Percentiles rank a stretch among this genome's conserved stretches.
Evolutionary conservation across 2,113 vertebrate species (phyloP).

Genomic region (Stegastes partitus): DNA sequence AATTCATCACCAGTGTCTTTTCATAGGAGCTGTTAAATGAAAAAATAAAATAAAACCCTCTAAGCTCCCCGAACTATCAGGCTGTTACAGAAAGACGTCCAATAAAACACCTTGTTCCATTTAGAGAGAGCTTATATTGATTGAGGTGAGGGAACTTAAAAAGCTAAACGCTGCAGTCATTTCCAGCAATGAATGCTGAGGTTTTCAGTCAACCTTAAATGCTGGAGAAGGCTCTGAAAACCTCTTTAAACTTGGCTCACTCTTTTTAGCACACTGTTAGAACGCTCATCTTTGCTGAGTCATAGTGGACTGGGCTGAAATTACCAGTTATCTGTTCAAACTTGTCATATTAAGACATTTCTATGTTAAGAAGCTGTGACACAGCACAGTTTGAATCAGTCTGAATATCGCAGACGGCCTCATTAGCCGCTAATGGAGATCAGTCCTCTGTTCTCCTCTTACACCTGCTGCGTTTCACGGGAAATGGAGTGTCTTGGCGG

Average conservation of each 20-base stretch:
- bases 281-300: slow-evolving; percentile 4
- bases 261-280: neutral
- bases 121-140: neutral
- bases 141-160: no score
- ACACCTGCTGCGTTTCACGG: slow-evolving; percentile 53
- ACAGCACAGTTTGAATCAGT: slow-evolving; percentile 28
- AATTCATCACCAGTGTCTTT: neutral
- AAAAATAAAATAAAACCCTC: no score
- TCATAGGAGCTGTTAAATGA: neutral
- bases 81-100: neutral
- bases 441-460: slow-evolving; percentile 22
- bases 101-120: neutral
- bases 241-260: neutral
- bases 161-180: neutral
- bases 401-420: slow-evolving; percentile 26
- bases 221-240: neutral
- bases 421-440: slow-evolving; percentile 31
- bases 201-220: neutral
- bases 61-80: neutral
- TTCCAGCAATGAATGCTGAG: neutral
- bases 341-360: slow-evolving; percentile 36
- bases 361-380: slow-evolving; percentile 14
- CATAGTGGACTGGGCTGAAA: slow-evolving; percentile 4
- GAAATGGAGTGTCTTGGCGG: slow-evolving; percentile 22
- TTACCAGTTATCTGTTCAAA: neutral